A percentile compares a stretch with the other conserved stretches of the same genome.
These are phyloP conservation scores for Sisyra nigra DNA, from an alignment of 2,888 invertebrate genomes.

Conservation along the genomic window DNA sequence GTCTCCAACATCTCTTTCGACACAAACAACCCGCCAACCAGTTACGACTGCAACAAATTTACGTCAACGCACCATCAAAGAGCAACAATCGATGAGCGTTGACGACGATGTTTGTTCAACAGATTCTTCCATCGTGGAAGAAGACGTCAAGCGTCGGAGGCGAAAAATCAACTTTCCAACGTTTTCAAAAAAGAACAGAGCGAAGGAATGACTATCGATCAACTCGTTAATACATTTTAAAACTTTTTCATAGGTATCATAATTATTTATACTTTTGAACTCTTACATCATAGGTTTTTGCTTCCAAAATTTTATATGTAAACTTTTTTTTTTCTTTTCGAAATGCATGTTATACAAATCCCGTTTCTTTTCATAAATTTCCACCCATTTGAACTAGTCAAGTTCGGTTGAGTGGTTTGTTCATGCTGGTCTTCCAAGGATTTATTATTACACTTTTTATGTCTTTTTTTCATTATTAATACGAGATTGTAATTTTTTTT, in stretches of 20 bases:
- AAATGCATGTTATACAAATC: no score
- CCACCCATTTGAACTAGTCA: no score
- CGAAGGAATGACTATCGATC: constrained; percentile 16
- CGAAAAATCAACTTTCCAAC: constrained; percentile 44
- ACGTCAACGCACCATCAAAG: constrained; percentile 19
- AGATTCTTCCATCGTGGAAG: constrained; percentile 51
- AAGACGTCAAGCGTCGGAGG: constrained; percentile 39
- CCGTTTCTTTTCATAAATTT: no score
- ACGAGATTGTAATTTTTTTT: no score
- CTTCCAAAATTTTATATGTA: background rate
- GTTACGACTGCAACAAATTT: constrained; percentile 10
- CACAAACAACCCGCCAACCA: constrained; percentile 10
- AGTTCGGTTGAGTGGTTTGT: no score
- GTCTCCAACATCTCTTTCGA: constrained; percentile 9
- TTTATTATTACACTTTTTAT: no score
- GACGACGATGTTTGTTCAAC: constrained; percentile 54
- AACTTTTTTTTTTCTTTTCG: no score
- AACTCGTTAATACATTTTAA: constrained; percentile 6
- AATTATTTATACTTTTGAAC: background rate
- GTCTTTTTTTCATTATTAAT: no score
- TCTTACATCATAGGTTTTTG: background rate
- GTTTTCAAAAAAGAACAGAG: constrained; percentile 42
- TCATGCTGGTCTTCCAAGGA: no score
- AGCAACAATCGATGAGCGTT: constrained; percentile 21
- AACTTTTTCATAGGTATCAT: background rate